These are phyloP conservation scores for Cephus pygmeus DNA, from an alignment of 2,888 invertebrate species.

Conservation along the genomic window DNA sequence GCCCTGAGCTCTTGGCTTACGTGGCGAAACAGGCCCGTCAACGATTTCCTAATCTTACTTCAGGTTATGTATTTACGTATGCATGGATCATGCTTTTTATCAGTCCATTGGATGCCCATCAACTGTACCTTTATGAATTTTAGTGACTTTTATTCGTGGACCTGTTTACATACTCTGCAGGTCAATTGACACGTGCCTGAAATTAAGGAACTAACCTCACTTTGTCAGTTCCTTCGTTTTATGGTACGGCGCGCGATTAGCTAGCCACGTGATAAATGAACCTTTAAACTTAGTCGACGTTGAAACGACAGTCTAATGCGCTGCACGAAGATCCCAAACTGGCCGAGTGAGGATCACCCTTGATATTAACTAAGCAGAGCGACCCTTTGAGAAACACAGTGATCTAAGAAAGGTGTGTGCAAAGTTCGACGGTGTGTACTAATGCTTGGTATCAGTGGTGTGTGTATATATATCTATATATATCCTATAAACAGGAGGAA, in stretches of 20 bases:
- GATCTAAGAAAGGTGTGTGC: not conserved
- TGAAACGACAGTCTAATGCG: not conserved
- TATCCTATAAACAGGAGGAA: not conserved
- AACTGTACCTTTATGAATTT: not conserved
- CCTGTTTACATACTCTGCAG: not conserved
- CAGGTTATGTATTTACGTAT: not conserved
- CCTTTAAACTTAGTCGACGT: not conserved
- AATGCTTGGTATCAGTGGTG: not conserved
- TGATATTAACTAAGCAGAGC: not conserved
- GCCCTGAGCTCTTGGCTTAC: slow-evolving; percentile 18
- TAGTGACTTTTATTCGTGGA: not conserved
- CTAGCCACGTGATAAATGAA: not conserved
- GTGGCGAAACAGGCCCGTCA: slow-evolving; percentile 18
- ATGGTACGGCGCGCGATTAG: not conserved
- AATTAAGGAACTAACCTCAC: not conserved
- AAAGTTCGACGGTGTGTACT: not conserved
- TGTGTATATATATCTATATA: no score
- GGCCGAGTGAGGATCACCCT: not conserved
- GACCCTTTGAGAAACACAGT: not conserved
- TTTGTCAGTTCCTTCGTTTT: not conserved
- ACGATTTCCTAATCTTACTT: slow-evolving; percentile 6
- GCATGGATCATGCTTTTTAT: not conserved
- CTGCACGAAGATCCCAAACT: not conserved
- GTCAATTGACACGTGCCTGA: not conserved
- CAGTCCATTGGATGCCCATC: not conserved